Evolutionary conservation across 2,888 invertebrate genomes (phyloP).

Genomic region (Scaptomyza cyrtandrae): DNA sequence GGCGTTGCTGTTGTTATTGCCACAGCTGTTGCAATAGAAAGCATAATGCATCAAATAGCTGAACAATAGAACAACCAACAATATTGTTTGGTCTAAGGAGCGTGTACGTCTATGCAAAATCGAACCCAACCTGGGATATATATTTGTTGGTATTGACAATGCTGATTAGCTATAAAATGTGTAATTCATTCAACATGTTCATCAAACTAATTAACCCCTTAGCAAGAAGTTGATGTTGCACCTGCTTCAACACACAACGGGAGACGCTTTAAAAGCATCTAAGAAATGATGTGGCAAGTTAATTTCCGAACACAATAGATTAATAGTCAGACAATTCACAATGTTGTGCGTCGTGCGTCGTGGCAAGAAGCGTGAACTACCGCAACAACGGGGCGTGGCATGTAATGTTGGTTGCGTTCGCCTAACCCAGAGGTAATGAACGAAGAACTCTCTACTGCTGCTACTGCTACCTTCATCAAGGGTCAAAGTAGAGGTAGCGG

Average conservation of each 20-base stretch:
- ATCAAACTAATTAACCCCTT: no score
- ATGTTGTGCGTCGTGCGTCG: slow-evolving; percentile 40
- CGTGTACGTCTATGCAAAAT: neutral
- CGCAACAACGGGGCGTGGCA: slow-evolving; percentile 31
- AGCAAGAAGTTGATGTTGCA: slow-evolving; percentile 18
- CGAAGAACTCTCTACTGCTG: no score
- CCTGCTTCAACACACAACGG: slow-evolving; percentile 47
- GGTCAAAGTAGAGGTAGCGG: neutral
- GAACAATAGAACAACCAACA: slow-evolving; percentile 1
- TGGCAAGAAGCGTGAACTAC: slow-evolving; percentile 44
- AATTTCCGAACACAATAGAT: slow-evolving; percentile 69
- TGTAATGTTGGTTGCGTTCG: neutral
- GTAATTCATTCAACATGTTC: no score
- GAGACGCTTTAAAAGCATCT: slow-evolving; percentile 15
- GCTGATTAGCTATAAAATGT: no score
- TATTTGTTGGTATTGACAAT: no score
- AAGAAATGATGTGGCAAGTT: slow-evolving; percentile 78
- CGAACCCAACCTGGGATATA: neutral
- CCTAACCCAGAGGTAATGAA: slow-evolving; percentile 8
- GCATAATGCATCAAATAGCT: slow-evolving; percentile 11
- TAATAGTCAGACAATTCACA: slow-evolving; percentile 58
- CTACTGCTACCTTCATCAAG: no score
- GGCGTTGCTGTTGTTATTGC: slow-evolving; percentile 58
- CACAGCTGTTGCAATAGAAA: slow-evolving; percentile 70
- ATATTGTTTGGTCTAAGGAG: slow-evolving; percentile 3